Percentiles rank a stretch among this genome's conserved stretches.
Conservation (phyloP, 2,113 vertebrate species). For the Smithornis capensis region DNA sequence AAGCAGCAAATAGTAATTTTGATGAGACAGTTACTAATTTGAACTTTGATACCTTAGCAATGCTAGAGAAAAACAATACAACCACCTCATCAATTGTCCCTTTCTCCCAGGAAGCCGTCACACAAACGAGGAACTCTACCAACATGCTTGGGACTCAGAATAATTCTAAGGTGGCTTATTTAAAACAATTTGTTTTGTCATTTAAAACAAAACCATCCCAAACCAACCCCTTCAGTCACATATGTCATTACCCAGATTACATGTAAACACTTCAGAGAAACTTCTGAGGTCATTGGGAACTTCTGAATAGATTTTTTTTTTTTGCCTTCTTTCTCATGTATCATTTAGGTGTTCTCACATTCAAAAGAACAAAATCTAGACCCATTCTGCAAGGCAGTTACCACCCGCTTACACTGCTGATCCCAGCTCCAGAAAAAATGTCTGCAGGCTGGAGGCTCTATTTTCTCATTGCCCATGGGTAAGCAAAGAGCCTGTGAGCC, state of each 20-base stretch:
- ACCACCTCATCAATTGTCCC: not conserved
- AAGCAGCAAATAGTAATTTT: not conserved
- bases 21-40: not conserved
- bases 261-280: not conserved
- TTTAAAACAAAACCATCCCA: not conserved
- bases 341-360: not conserved
- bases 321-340: not conserved
- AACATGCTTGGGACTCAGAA: not conserved
- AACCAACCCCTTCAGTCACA: not conserved
- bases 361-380: not conserved
- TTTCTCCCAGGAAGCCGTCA: not conserved
- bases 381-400: not conserved
- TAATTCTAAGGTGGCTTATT: not conserved
- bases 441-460: not conserved
- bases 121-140: not conserved
- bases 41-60: not conserved
- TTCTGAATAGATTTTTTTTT: not conserved
- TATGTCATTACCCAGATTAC: not conserved
- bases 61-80: not conserved
- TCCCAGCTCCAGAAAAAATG: not conserved
- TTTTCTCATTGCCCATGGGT: not conserved
- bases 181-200: too few species aligned
- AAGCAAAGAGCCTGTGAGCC: not conserved
- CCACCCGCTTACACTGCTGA: not conserved
- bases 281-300: not conserved